Evolutionary conservation across 2,888 invertebrate genomes (phyloP).

Genomic region (Bembecia ichneumoniformis): DNA sequence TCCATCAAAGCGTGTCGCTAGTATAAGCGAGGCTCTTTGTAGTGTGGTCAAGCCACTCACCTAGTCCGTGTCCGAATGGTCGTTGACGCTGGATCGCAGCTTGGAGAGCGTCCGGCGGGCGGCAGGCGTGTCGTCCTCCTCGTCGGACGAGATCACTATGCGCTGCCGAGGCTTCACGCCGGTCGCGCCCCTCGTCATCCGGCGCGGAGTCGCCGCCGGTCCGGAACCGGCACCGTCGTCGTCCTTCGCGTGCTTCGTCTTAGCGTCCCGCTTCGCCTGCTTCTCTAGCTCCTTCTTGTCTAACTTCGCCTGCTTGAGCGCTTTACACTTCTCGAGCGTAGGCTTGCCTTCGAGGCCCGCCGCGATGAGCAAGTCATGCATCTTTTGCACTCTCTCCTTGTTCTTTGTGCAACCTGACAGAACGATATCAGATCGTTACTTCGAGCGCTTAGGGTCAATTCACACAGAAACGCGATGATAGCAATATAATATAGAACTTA

Average conservation of each 20-base stretch:
- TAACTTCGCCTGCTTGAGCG: constrained; percentile 49
- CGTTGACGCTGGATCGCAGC: constrained; percentile 57
- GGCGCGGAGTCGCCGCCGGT: constrained; percentile 27
- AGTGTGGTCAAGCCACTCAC: not conserved
- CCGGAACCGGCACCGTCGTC: not conserved
- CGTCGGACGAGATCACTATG: constrained; percentile 68
- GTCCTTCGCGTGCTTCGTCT: constrained; percentile 41
- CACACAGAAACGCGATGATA: too few species aligned
- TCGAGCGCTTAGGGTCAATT: too few species aligned
- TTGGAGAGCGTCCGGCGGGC: constrained; percentile 60
- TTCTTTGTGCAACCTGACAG: constrained; percentile 62
- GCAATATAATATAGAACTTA: too few species aligned
- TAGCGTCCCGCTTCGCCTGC: constrained; percentile 53
- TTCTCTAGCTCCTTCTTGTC: constrained; percentile 59
- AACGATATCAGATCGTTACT: too few species aligned
- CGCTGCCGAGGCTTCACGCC: constrained; percentile 67
- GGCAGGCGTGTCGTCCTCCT: constrained; percentile 67
- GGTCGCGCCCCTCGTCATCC: constrained; percentile 67
- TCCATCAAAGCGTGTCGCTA: too few species aligned
- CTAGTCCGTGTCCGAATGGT: constrained; percentile 45
- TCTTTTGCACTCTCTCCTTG: constrained; percentile 63
- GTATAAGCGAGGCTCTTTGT: too few species aligned
- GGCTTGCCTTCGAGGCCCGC: constrained; percentile 68
- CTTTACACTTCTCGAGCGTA: constrained; percentile 57
- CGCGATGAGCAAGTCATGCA: constrained; percentile 48